Base-by-base conservation (phyloP, 2,113 vertebrate species). In the Stictonetta naevosa region DNA sequence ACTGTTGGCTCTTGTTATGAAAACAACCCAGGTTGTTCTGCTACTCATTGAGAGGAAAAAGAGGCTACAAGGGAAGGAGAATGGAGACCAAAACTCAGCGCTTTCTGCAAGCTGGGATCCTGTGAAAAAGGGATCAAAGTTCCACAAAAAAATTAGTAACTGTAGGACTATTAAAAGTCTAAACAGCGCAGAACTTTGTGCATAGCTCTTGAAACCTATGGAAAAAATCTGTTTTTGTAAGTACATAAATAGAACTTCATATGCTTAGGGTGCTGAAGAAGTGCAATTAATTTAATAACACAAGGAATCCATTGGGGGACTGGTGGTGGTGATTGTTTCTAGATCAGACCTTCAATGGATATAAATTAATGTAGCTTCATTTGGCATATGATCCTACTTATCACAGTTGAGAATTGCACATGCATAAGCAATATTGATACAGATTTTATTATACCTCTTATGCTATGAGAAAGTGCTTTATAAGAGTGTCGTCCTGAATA, bases 401-500 rank as follows among this genome's bases (percentile, higher is more conserved):
- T 23, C 86, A 55, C 58, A 44, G 34, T 79, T 93, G 77, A 79
- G 77, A 94, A 87, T 15, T 76, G n/a, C 66, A 73, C 55, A 79
- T 4, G 2, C 66, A 46, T 73, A 92, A 90, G 74, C 93, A 94
- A 91, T 93, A 86, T 44, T 82, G 50, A 60, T 12, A 81, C 33
- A 81, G 76, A 63, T 88, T 91, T 92, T 94, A 77, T 95, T 91
- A 64, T 55, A 56, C 40, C 40, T 93, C 77, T 93, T 77, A 85
- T 28, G 56, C 48, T 72, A 78, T 56, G 18, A 82, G 58, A 88
- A 92, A 79, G 62, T 87, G 62, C 74, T 94, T 95, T 89, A 33
- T 69, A 86, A 86, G 52, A 78, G 52, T 82, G 83, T 92, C 63
- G 69, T 60, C 73, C 38, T 78, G 69, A 87, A 86, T 93, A 60